Evolutionary conservation across 2,113 vertebrate species (phyloP).

Genomic region (Calypte anna): DNA sequence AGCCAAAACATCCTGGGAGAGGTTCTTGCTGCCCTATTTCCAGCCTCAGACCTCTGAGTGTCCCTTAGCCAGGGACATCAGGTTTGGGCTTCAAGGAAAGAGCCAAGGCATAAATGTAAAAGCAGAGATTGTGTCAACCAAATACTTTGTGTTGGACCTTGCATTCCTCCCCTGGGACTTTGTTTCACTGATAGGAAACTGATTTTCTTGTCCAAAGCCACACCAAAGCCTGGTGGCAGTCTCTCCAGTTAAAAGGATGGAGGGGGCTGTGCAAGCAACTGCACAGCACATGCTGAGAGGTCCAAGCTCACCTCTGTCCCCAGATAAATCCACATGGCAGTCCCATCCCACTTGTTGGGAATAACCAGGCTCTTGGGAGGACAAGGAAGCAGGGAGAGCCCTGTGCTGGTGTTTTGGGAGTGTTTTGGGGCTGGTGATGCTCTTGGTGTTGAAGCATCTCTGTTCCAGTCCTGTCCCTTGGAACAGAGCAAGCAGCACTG

Average conservation of each 20-base stretch:
- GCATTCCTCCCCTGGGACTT: not conserved
- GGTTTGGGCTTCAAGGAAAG: not conserved
- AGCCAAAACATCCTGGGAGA: conserved; percentile 60
- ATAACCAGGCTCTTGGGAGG: not conserved
- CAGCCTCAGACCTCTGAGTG: not conserved
- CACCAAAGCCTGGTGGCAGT: not conserved
- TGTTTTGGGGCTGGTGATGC: not conserved
- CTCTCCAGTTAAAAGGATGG: not conserved
- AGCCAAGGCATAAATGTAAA: not conserved
- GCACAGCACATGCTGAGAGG: not conserved
- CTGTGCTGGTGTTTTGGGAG: not conserved
- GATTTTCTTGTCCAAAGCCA: not conserved
- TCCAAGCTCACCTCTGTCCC: not conserved
- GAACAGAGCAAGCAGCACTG: not conserved
- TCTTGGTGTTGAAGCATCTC: not conserved
- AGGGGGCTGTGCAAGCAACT: not conserved
- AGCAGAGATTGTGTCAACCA: not conserved
- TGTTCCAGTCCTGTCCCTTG: not conserved
- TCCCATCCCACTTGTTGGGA: not conserved
- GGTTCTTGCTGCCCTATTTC: conserved; percentile 2
- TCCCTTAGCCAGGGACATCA: not conserved
- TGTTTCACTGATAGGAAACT: not conserved
- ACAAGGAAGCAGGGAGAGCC: not conserved
- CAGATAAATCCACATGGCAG: not conserved
- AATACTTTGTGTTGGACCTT: not conserved